Evolutionary conservation across 2,888 invertebrate species (phyloP).

Genomic region (Nineta flava): DNA sequence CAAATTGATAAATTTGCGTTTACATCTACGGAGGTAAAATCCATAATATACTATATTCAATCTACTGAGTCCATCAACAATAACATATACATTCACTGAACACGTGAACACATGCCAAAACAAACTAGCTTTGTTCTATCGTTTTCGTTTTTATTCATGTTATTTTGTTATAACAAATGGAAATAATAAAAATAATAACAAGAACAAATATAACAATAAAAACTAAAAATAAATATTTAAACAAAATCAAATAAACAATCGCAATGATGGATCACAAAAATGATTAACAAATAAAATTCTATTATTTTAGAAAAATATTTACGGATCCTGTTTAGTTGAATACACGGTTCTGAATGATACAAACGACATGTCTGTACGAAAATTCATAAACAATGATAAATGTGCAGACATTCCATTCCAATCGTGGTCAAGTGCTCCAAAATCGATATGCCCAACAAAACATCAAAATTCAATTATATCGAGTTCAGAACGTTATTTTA

Average conservation of each 20-base stretch:
- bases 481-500: slow-evolving; percentile 8
- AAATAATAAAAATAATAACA: too few relatives aligned
- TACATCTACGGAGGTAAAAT: slow-evolving; percentile 8
- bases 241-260: background rate
- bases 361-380: slow-evolving; percentile 6
- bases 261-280: background rate
- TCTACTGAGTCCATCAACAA: too few relatives aligned
- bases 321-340: slow-evolving; percentile 8
- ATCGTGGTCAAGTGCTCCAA: slow-evolving; percentile 9
- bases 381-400: slow-evolving; percentile 8
- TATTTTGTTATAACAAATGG: too few relatives aligned
- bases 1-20: slow-evolving; percentile 8
- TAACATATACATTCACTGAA: too few relatives aligned
- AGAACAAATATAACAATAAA: too few relatives aligned
- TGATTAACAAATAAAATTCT: background rate
- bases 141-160: too few relatives aligned
- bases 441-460: slow-evolving; percentile 6
- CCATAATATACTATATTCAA: too few relatives aligned
- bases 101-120: too few relatives aligned
- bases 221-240: too few relatives aligned
- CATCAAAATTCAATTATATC: slow-evolving; percentile 7
- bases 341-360: slow-evolving; percentile 9
- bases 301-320: slow-evolving; percentile 9
- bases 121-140: too few relatives aligned
- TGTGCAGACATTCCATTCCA: slow-evolving; percentile 7